A percentile compares a stretch with the other conserved stretches of the same genome.
These are phyloP conservation scores for Nipponacmea schrenckii DNA, from an alignment of 2,888 invertebrate species.

Conservation along the genomic window DNA sequence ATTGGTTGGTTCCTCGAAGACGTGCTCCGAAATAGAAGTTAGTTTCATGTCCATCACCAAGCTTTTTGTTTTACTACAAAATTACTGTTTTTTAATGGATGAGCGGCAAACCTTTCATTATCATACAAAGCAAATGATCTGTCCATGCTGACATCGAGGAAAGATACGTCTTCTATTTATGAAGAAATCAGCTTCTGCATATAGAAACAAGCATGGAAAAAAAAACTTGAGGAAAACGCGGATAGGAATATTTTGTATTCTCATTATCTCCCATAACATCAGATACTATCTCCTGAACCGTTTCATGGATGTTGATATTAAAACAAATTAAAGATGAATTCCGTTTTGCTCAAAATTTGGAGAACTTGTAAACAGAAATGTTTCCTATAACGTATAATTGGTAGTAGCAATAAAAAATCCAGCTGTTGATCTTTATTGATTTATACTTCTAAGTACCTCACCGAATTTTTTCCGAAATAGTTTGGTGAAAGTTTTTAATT, in stretches of 20 bases:
- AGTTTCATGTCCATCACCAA: constrained; percentile 35
- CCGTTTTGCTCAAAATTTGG: no score
- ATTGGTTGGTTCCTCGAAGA: constrained; percentile 22
- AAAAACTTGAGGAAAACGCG: constrained; percentile 23
- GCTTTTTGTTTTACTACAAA: constrained; percentile 36
- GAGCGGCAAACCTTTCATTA: constrained; percentile 30
- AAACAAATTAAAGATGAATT: no score
- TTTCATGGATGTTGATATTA: constrained; percentile 2
- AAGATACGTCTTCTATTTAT: constrained; percentile 3
- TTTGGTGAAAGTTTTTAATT: no score
- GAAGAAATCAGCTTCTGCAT: constrained; percentile 24
- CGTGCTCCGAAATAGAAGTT: constrained; percentile 29
- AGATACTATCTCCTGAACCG: constrained; percentile 15
- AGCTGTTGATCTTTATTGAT: no score
- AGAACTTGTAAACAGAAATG: no score
- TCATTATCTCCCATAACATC: not conserved
- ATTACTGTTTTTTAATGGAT: constrained; percentile 31
- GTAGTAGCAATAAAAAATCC: no score
- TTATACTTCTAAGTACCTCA: no score
- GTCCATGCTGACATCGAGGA: constrained; percentile 11
- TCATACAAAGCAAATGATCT: constrained; percentile 23
- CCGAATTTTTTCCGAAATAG: no score
- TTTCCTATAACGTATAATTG: no score
- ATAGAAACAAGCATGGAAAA: constrained; percentile 23
- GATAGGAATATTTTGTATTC: constrained; percentile 12